A percentile compares a stretch with the other conserved stretches of the same genome.
Evolutionary conservation across 2,113 vertebrate genomes (phyloP).

Genomic region (Callospermophilus lateralis): DNA sequence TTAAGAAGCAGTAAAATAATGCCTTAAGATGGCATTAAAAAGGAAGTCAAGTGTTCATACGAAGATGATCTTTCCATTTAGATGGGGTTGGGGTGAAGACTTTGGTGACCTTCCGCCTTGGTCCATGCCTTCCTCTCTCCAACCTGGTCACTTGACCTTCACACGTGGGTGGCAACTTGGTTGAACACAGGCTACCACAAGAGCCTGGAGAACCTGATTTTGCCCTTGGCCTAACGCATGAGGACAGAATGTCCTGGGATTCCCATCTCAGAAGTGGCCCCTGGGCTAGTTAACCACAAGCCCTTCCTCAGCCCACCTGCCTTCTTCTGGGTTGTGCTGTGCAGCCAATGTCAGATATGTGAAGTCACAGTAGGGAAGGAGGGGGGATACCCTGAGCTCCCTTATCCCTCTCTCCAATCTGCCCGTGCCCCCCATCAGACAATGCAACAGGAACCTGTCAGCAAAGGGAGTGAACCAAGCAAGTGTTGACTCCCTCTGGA

Average conservation of each 20-base stretch:
- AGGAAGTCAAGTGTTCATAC: not conserved
- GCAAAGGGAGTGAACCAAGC: not conserved
- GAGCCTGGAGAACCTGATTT: not conserved
- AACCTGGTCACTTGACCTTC: not conserved
- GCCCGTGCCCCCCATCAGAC: not conserved
- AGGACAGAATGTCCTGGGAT: not conserved
- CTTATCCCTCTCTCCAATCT: not conserved
- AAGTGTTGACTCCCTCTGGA: not conserved
- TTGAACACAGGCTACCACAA: not conserved
- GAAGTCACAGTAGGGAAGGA: not conserved
- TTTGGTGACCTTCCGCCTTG: not conserved
- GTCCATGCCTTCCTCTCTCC: not conserved
- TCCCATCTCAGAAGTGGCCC: not conserved
- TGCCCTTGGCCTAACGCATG: not conserved
- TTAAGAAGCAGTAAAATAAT: not conserved
- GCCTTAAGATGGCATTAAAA: not conserved
- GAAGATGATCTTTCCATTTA: not conserved
- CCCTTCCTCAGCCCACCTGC: not conserved
- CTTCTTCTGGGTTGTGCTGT: not conserved
- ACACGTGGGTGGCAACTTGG: not conserved
- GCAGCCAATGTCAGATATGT: not conserved
- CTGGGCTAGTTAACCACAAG: not conserved
- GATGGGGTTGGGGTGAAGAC: not conserved
- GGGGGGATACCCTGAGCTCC: not conserved
- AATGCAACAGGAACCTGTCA: not conserved